phyloP scores from a whole-genome alignment of 2,797 vertebrate genomes.

The Coluber constrictor region DNA sequence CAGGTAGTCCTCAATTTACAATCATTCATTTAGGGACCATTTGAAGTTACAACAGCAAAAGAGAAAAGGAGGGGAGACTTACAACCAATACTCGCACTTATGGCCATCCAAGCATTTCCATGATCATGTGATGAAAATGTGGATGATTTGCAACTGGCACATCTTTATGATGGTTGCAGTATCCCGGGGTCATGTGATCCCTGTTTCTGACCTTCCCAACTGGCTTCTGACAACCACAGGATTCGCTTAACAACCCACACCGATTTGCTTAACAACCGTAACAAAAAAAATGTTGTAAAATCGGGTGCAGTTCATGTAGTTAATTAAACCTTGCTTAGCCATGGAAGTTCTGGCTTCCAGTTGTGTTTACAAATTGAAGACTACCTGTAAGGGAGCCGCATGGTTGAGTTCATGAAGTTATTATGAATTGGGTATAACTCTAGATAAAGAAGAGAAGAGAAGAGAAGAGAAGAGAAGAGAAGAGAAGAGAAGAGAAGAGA shows the following conservation, averaged over 20 bases:
- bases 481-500: no score
- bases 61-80: background rate
- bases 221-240: background rate
- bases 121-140: background rate
- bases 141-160: background rate
- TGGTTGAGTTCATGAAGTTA: background rate
- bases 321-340: background rate
- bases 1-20: background rate
- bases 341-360: background rate
- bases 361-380: background rate
- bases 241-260: background rate
- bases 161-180: background rate
- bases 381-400: background rate
- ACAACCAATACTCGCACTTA: background rate
- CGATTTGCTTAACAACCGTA: background rate
- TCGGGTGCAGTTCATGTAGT: background rate
- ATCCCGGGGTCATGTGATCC: fast-evolving
- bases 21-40: background rate
- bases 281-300: background rate
- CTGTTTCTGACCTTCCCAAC: background rate
- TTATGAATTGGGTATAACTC: background rate
- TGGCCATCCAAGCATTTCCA: background rate
- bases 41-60: background rate
- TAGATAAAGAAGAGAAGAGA: no score
- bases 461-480: no score